Evolutionary conservation across 2,113 vertebrate genomes (phyloP).

Genomic region (Hippocampus zosterae): DNA sequence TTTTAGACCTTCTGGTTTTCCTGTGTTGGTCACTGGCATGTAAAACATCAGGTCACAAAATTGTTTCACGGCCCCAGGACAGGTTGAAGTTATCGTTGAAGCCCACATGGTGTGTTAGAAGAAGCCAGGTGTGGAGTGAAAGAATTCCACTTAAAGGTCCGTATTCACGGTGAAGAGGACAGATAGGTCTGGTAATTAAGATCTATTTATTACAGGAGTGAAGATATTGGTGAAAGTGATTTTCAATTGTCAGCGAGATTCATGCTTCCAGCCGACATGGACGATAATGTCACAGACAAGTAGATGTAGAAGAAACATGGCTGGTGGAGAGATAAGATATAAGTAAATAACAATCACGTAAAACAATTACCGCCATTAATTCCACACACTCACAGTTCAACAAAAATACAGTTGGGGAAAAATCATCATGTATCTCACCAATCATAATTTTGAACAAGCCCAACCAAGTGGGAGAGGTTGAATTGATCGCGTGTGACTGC

Average conservation of each 20-base stretch:
- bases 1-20: neutral
- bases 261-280: neutral
- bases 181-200: neutral
- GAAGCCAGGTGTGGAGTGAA: neutral
- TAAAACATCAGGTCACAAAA: neutral
- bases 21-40: neutral
- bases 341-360: too few species aligned
- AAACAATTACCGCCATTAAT: too few species aligned
- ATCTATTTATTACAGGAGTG: neutral
- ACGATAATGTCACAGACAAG: too few species aligned
- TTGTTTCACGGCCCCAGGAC: neutral
- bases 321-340: too few species aligned
- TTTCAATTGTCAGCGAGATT: neutral
- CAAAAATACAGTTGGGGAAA: neutral
- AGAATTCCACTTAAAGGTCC: neutral
- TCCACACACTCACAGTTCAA: too few species aligned
- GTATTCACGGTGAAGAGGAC: neutral
- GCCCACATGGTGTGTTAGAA: neutral
- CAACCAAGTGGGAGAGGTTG: constrained; percentile 42
- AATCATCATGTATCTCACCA: constrained; percentile 1
- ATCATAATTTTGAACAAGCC: constrained; percentile 37
- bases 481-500: constrained; percentile 53
- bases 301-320: too few species aligned
- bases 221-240: neutral
- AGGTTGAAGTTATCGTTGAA: neutral